phyloP scores from a whole-genome alignment of 2,113 vertebrate genomes.

The human (Homo sapiens) region GRCh38 chr4:25333001-25333500 shows the following conservation, averaged over 20 bases:
- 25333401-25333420: slow-evolving; percentile 86
- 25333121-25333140: neutral
- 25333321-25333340: slow-evolving; percentile 90
- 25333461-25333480: neutral
- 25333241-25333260: slow-evolving; percentile 87
- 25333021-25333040: slow-evolving; percentile 38
- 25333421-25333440: slow-evolving; percentile 92
- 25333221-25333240: slow-evolving; percentile 93
- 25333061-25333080: slow-evolving; percentile 22
- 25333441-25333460: slow-evolving; percentile 96
- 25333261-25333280: slow-evolving; percentile 81
- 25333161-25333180: slow-evolving; percentile 49
- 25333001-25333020: slow-evolving; percentile 39
- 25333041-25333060: slow-evolving; percentile 39
- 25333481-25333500: neutral
- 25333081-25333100: slow-evolving; percentile 28
- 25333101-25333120: slow-evolving; percentile 40
- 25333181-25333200: slow-evolving; percentile 89
- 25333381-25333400: slow-evolving; percentile 91
- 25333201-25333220: slow-evolving; percentile 85
- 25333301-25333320: slow-evolving; percentile 85
- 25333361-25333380: slow-evolving; percentile 97
- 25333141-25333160: neutral
- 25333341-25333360: slow-evolving; percentile 95
- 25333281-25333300: slow-evolving; percentile 81